Conservation (phyloP, 2,888 invertebrate genomes). For the Gastrophysa polygoni region DNA sequence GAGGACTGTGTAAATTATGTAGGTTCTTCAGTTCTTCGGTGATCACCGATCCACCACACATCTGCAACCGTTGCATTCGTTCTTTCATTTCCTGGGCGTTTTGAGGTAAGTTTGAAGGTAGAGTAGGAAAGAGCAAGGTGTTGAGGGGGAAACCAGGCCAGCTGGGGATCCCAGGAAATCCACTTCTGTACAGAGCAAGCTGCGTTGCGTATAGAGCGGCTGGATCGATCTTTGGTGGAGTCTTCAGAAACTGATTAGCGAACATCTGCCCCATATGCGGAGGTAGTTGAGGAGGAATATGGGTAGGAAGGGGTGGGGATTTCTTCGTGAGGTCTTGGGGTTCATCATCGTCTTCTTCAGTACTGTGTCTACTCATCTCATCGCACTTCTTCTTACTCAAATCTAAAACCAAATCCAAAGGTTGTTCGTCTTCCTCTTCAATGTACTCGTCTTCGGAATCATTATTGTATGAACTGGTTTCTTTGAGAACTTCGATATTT, state of each 20-base stretch:
- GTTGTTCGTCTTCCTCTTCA: slow-evolving; percentile 48
- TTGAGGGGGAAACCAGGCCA: slow-evolving; percentile 67
- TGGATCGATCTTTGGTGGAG: slow-evolving; percentile 67
- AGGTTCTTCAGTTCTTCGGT: slow-evolving; percentile 57
- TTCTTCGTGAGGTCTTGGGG: slow-evolving; percentile 61
- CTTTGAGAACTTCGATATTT: slow-evolving; percentile 67
- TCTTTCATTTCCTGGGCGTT: slow-evolving; percentile 73
- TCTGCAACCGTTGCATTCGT: slow-evolving; percentile 69
- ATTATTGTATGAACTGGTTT: slow-evolving; percentile 59
- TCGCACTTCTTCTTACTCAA: slow-evolving; percentile 75
- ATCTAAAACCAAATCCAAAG: slow-evolving; percentile 69
- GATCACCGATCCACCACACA: slow-evolving; percentile 73
- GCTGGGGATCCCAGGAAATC: slow-evolving; percentile 54
- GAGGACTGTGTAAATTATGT: slow-evolving; percentile 30
- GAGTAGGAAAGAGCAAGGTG: slow-evolving; percentile 69
- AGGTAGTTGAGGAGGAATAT: slow-evolving; percentile 30
- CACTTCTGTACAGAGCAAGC: slow-evolving; percentile 65
- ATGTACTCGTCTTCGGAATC: slow-evolving; percentile 45
- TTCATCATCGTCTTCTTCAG: slow-evolving; percentile 42
- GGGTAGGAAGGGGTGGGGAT: slow-evolving; percentile 48
- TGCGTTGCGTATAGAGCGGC: slow-evolving; percentile 67
- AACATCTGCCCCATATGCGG: slow-evolving; percentile 58
- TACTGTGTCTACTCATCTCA: slow-evolving; percentile 39
- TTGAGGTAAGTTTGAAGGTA: slow-evolving; percentile 58
- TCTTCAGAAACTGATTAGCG: slow-evolving; percentile 72